These are phyloP conservation scores for Trachelus troglodyta DNA, from an alignment of 2,888 invertebrate genomes.

Conservation along the genomic window DNA sequence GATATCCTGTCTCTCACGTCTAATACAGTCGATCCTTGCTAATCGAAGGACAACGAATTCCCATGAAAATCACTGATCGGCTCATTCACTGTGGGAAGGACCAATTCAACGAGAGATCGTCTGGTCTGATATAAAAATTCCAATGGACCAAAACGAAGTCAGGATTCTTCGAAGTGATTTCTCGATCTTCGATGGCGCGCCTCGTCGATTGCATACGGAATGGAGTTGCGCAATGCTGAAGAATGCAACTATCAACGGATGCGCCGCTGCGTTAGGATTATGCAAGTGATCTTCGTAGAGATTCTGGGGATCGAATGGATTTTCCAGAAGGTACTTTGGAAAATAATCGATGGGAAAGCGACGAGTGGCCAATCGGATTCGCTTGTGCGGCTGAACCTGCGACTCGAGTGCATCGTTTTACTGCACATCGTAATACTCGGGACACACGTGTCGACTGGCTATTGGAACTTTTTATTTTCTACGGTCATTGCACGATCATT, in stretches of 20 bases:
- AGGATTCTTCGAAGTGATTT: conserved; percentile 12
- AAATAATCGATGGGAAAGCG: neutral
- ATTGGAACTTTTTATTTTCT: neutral
- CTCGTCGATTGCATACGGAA: conserved; percentile 21
- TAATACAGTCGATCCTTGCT: conserved; percentile 22
- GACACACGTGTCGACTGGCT: neutral
- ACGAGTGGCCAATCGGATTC: neutral
- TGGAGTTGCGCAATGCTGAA: conserved; percentile 17
- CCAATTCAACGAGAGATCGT: neutral
- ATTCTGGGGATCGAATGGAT: neutral
- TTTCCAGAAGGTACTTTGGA: neutral
- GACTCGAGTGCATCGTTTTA: neutral
- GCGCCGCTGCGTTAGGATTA: neutral
- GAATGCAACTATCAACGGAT: conserved; percentile 4
- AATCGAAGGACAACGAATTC: neutral
- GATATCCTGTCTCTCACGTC: conserved; percentile 21
- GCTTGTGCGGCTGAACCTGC: neutral
- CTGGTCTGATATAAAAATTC: neutral
- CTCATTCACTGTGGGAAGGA: neutral
- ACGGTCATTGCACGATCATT: conserved; percentile 7
- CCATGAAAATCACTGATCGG: neutral
- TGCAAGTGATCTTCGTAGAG: neutral
- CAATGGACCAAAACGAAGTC: neutral
- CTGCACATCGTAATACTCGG: neutral
- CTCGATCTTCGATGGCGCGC: conserved; percentile 13